A percentile compares a stretch with the other conserved stretches of the same genome.
These are phyloP conservation scores for Bergia sp. DNA, from an alignment of 92 coral and sea anemone genomes.

Conservation along the genomic window DNA sequence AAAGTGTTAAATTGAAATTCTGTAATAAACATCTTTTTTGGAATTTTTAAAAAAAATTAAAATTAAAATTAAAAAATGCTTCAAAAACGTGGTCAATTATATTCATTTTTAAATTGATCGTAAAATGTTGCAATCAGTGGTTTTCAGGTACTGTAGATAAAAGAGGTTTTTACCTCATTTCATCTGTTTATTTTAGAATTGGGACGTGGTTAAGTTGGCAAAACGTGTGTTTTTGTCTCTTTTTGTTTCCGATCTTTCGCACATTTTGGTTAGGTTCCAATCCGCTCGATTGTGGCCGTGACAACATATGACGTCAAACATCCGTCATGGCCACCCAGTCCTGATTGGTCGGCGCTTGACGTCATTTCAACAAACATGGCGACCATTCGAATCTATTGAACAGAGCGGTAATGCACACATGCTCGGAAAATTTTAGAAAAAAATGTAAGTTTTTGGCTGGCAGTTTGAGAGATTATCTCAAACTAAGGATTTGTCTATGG, in stretches of 20 bases:
- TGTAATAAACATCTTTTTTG: too few species aligned
- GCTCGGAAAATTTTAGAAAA: constrained; percentile 20
- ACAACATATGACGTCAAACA: constrained; percentile 42
- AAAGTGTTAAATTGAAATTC: neutral
- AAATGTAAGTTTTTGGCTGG: constrained; percentile 19
- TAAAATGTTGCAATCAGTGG: neutral
- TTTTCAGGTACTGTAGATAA: neutral
- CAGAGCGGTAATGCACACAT: constrained; percentile 33
- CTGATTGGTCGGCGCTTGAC: constrained; percentile 82
- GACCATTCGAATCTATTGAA: constrained; percentile 51
- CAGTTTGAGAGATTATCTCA: constrained; percentile 42
- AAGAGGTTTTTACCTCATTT: neutral
- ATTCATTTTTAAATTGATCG: too few species aligned
- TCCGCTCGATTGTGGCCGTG: constrained; percentile 18
- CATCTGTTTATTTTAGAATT: neutral
- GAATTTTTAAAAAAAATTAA: too few species aligned
- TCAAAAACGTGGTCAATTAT: neutral
- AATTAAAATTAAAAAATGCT: neutral
- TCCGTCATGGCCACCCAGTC: neutral
- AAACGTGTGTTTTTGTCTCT: neutral
- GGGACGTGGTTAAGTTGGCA: neutral
- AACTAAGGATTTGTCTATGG: constrained; percentile 24
- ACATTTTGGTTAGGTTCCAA: neutral
- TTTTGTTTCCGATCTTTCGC: neutral
- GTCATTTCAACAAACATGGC: constrained; percentile 94